Conservation (phyloP, 2,797 vertebrate genomes). For the Sternarchorhynchus goeldii region DNA sequence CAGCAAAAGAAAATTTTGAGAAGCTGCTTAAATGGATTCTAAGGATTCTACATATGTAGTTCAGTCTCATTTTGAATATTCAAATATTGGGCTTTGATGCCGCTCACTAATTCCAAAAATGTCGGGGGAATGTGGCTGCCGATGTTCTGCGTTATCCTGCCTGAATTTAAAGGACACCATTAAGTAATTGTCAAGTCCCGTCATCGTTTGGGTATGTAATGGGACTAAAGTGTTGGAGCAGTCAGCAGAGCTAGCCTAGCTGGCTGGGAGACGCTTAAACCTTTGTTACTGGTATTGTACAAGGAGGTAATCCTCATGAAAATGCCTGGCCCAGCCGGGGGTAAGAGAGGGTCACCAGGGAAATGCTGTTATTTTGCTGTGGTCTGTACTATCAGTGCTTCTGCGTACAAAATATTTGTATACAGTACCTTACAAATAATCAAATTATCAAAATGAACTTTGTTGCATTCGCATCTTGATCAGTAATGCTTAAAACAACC, state of each 20-base stretch:
- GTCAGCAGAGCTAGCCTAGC: background rate
- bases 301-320: conserved; percentile 26
- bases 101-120: background rate
- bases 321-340: conserved; percentile 13
- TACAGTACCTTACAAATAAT: background rate
- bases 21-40: no score
- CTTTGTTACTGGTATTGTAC: conserved; percentile 20
- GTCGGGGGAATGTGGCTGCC: background rate
- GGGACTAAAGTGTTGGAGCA: conserved; percentile 18
- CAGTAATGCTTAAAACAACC: no score
- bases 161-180: background rate
- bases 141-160: conserved; percentile 9
- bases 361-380: background rate
- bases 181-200: conserved; percentile 16
- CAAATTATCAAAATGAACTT: background rate
- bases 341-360: conserved; percentile 9
- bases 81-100: no score
- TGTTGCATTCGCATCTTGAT: background rate
- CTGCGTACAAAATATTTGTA: background rate
- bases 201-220: conserved; percentile 7
- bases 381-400: background rate
- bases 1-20: no score
- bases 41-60: no score
- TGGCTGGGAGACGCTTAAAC: conserved; percentile 20
- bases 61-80: no score